Evolutionary conservation across 2,797 vertebrate genomes (phyloP), one percentile per base, ranked within the genome.

Genomic region (Pantherophis vulpinus): DNA sequence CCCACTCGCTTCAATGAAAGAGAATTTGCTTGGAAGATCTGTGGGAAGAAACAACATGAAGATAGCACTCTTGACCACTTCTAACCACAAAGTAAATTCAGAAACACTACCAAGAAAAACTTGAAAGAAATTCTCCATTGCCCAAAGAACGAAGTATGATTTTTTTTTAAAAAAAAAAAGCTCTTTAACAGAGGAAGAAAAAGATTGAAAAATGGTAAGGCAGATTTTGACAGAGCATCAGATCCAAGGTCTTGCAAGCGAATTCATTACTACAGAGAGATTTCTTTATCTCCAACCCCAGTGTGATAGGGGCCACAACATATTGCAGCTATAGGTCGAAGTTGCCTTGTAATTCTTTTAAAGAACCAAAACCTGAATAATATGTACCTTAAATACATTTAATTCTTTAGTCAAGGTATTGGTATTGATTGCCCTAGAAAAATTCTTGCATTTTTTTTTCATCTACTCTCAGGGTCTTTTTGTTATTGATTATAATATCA

Each of bases 391-490:
- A n/a, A 61, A 91, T 32, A 79, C 3, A 91, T 91, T 87, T n/a
- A 86, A 51, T 61, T 86, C 42, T 60, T 86, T 87, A 86, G 59
- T 79, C 58, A 91, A 42, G 29, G 20, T 25, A 47, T 74, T 55
- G 10, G 6, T 58, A 92, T 88, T 56, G 91, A 92, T 88, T 92
- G 60, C n/a, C n/a, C 60, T 56, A 47, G 61, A 88, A 92, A 88
- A 18, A 16, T 42, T 88, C 86, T 55, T 92, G 54, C 61, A 91
- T 25, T 51, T 59, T 59, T 58, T 58, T 23, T 42, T 42, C 54
- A 91, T 59, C 55, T 59, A 47, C 32, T 74, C 14, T 74, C 61
- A 58, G 86, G 25, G 32, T 47, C 54, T 55, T 92, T 32, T 92
- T 74, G 20, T 70, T 70, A 87, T 87, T 66, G 60, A 70, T 66